Evolutionary conservation across 2,888 invertebrate genomes (phyloP).

Genomic region (Digitonthophagus gazella): DNA sequence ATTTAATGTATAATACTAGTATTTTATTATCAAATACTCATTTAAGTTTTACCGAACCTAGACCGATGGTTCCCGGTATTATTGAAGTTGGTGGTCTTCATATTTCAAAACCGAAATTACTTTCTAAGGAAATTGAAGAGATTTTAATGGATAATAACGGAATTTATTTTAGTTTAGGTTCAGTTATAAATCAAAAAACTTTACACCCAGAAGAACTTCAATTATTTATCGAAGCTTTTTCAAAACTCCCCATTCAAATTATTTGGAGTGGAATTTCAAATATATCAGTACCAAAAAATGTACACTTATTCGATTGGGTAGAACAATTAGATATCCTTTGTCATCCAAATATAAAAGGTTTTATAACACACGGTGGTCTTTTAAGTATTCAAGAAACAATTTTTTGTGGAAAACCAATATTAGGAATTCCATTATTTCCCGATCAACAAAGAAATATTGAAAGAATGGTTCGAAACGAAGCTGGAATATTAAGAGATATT

Average conservation of each 20-base stretch:
- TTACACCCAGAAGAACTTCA: conserved; percentile 14
- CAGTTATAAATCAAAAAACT: conserved; percentile 31
- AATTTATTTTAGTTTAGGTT: conserved; percentile 40
- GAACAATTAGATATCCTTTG: conserved; percentile 27
- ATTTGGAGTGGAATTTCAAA: conserved; percentile 35
- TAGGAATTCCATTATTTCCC: conserved; percentile 58
- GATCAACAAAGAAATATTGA: conserved; percentile 45
- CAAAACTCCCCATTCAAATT: conserved; percentile 31
- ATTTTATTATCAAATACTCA: conserved; percentile 51
- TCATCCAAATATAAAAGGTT: conserved; percentile 57
- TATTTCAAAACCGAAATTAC: conserved; percentile 41
- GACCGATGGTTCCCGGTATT: conserved; percentile 48
- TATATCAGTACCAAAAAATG: conserved; percentile 23
- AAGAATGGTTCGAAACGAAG: conserved; percentile 34
- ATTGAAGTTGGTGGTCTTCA: conserved; percentile 54
- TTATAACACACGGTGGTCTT: conserved; percentile 64
- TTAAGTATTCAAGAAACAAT: conserved; percentile 61
- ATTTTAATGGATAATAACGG: conserved; percentile 48
- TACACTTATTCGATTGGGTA: conserved; percentile 24
- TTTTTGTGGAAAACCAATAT: conserved; percentile 57
- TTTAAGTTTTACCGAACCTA: conserved; percentile 47
- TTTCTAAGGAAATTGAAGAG: conserved; percentile 50
- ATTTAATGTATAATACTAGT: conserved; percentile 48
- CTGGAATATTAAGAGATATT: conserved; percentile 32
- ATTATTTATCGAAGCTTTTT: neutral